phyloP scores from a whole-genome alignment of 2,113 vertebrate genomes.

The Manacus vitellinus region DNA sequence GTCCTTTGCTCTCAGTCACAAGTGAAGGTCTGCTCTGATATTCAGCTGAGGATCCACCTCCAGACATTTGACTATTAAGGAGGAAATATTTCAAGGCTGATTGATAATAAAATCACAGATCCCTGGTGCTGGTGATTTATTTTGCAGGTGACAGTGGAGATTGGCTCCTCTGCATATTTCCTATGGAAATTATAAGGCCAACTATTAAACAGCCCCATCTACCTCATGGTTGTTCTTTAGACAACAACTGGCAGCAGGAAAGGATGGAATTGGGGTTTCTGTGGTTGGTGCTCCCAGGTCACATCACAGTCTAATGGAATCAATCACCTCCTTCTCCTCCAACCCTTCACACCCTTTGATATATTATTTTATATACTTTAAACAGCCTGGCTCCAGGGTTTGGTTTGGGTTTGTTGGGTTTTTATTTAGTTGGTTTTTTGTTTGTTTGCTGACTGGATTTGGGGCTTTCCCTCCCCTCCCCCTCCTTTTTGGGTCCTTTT shows the following conservation, averaged over 20 bases:
- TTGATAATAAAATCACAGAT: conserved; percentile 43
- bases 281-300: not conserved
- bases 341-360: not conserved
- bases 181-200: not conserved
- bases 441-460: not conserved
- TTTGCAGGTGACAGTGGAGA: not conserved
- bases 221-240: not conserved
- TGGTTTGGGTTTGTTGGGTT: accelerated
- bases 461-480: accelerated
- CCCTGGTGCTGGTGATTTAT: conserved; percentile 26
- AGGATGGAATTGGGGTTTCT: not conserved
- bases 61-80: not conserved
- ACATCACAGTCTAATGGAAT: not conserved
- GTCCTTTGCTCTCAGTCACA: not conserved
- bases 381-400: not conserved
- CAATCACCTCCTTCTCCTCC: not conserved
- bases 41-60: not conserved
- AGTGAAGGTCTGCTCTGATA: not conserved
- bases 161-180: not conserved
- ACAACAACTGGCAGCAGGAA: not conserved
- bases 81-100: conserved; percentile 56
- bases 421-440: not conserved
- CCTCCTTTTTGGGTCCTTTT: not conserved
- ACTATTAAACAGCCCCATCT: not conserved
- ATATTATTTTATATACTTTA: not conserved